Evolutionary conservation across 2,797 vertebrate species (phyloP), one percentile per base, ranked within the genome.

Genomic region (Etheostoma perlongum): DNA sequence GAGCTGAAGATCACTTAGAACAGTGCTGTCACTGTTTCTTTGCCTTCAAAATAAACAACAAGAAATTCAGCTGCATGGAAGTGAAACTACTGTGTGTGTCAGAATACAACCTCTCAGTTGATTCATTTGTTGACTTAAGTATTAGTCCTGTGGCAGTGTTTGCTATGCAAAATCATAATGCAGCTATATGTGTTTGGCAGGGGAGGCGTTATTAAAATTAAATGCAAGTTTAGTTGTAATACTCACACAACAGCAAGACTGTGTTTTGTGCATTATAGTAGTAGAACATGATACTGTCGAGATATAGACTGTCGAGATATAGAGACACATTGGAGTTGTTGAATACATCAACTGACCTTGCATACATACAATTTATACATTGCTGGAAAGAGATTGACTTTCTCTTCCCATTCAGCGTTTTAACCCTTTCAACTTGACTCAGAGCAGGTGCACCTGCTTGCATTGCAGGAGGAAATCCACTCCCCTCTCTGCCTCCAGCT

Each of bases 371-470:
- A 44, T n/a, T 23, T 10, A 36, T n/a, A 49, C 10, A n/a, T 36
- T 18, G 6, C 11, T 59, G 27, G 13, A 49, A 49, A 58, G 13
- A 47, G 19, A n/a, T 53, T 33, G 48, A 57, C 14, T 74, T 63
- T 44, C 72, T 42, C 12, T 27, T 55, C 7, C 14, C 16, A 18
- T 79, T 55, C 70, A 72, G 18, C 40, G 4, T 82, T 78, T 85
- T 81, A 91, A 89, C 85, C 69, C 79, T 74, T 87, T 78, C 46
- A 72, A 62, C 7, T 42, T 6, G 62, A 76, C 54, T 68, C 7
- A 2, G 72, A 84, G 74, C 81, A 83, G 85, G 84, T 88, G 87
- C 80, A 90, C 88, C 89, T 85, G 84, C 88, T 91, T 87, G 87
- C 78, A 12, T 57, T 74, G 78, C 69, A 81, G 76, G 67, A 85